Conservation (phyloP, 1,140 invertebrate genomes). For the Cydia amplana region DNA sequence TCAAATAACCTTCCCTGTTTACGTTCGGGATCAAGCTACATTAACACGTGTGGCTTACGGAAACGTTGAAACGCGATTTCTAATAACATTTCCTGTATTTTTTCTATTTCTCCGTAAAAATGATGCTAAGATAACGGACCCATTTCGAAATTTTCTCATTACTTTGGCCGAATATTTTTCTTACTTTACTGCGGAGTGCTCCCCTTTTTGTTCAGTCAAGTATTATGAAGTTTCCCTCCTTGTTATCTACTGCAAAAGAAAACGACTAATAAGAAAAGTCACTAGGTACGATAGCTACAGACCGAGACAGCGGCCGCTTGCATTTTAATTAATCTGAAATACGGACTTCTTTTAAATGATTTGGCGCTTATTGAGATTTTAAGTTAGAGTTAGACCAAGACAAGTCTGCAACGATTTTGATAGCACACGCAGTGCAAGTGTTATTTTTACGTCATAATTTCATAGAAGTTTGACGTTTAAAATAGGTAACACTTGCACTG, state of each 20-base stretch:
- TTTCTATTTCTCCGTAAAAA: conserved; percentile 42
- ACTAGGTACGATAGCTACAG: conserved; percentile 59
- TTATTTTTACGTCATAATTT: too few species aligned
- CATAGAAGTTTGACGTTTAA: too few species aligned
- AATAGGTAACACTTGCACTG: too few species aligned
- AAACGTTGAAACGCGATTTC: conserved; percentile 25
- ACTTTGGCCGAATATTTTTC: conserved; percentile 57
- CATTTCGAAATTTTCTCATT: conserved; percentile 65
- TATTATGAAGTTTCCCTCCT: conserved; percentile 59
- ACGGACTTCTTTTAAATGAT: conserved; percentile 41
- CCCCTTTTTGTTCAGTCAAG: conserved; percentile 56
- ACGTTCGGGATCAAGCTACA: conserved; percentile 37
- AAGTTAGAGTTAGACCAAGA: too few species aligned
- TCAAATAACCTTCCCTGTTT: conserved; percentile 48
- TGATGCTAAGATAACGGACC: conserved; percentile 48
- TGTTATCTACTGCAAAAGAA: conserved; percentile 50
- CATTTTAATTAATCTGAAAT: conserved; percentile 60
- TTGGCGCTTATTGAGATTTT: conserved; percentile 29
- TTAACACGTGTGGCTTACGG: conserved; percentile 29
- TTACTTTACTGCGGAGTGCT: conserved; percentile 56
- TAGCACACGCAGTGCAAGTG: too few species aligned
- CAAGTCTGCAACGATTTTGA: too few species aligned
- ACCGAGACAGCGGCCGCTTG: conserved; percentile 48
- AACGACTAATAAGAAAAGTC: conserved; percentile 69
- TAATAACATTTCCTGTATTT: conserved; percentile 50